Conservation (phyloP, 2,797 vertebrate species). For the Amphiprion clarkii region DNA sequence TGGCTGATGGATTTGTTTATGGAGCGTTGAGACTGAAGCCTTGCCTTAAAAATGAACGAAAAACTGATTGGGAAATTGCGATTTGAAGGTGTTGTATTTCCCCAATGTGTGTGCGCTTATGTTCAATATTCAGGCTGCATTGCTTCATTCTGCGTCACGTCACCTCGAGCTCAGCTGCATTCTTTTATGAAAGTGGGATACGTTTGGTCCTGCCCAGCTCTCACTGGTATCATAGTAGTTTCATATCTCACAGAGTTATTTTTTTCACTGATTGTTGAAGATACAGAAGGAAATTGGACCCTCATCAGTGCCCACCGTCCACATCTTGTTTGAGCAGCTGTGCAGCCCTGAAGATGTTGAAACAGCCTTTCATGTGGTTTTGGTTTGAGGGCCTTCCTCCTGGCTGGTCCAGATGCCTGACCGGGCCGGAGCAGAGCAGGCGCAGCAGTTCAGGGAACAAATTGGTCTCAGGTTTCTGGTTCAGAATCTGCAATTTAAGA, state of each 20-base stretch:
- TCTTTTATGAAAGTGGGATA: slow-evolving; percentile 67
- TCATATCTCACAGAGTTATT: slow-evolving; percentile 19
- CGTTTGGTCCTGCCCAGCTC: slow-evolving; percentile 70
- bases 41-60: not conserved
- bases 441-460: slow-evolving; percentile 50
- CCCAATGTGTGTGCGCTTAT: slow-evolving; percentile 1
- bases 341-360: slow-evolving; percentile 38
- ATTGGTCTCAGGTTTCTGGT: slow-evolving; percentile 69
- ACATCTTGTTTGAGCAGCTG: slow-evolving; percentile 49
- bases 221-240: slow-evolving; percentile 40
- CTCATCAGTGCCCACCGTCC: slow-evolving; percentile 38
- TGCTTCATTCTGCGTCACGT: slow-evolving; percentile 43
- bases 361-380: slow-evolving; percentile 56
- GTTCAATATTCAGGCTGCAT: slow-evolving; percentile 14
- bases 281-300: slow-evolving; percentile 22
- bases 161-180: slow-evolving; percentile 50
- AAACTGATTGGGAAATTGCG: slow-evolving; percentile 30
- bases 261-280: slow-evolving; percentile 30
- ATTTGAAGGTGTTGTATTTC: slow-evolving; percentile 14
- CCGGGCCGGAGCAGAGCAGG: slow-evolving; percentile 49
- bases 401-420: slow-evolving; percentile 58
- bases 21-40: not conserved
- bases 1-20: slow-evolving; percentile 11
- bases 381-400: slow-evolving; percentile 58
- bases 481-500: slow-evolving; percentile 49